Base-by-base conservation (phyloP, 2,113 vertebrate genomes). In the Paramisgurnus dabryanus region DNA sequence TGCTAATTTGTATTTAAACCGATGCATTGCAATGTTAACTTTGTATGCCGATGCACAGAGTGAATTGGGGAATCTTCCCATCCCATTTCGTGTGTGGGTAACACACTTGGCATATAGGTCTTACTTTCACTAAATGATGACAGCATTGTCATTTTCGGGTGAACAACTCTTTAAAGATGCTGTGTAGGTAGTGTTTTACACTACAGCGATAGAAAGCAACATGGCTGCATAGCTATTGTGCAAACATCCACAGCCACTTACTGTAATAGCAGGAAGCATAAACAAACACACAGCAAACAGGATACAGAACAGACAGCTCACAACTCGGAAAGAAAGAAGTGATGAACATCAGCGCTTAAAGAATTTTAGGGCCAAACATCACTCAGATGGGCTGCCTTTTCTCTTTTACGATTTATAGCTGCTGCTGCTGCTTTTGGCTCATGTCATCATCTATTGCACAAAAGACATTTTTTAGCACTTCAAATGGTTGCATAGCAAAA, bases 401-500 rank as follows among this genome's bases (percentile, higher is more conserved):
- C 49, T 74, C 68, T 76, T 73, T 27, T 76, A 80, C 27, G 75
- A 84, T 83, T 86, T 86, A 84, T 77, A 57, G 49, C 65, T 76
- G 43, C 61, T 9, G 65, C 66, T 47, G 43, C 61, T 9, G 65
- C 66, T 47, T 53, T 72, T 70, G 22, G 45, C 70, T 72, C 15
- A 58, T 75, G 68, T 43, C 58, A 57, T 66, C 69, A 58, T 39
- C 40, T 3, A 7, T 45, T 8, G 61, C 43, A 85, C 80, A 83
- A 84, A 83, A 84, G 70, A 73, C 78, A 83, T 87, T 69, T 83
- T 82, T 86, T 34, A 63, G 78, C 67, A 66, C 76, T 45, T 80
- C 68, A 83, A 82, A 75, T 68, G 76, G 86, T 87, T 80, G 86
- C 80, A 53, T 76, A 66, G 84, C 79, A 79, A 85, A 75, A 71